These are phyloP conservation scores for Oppia nitens DNA, from an alignment of 1,140 invertebrate species.

Conservation along the genomic window DNA sequence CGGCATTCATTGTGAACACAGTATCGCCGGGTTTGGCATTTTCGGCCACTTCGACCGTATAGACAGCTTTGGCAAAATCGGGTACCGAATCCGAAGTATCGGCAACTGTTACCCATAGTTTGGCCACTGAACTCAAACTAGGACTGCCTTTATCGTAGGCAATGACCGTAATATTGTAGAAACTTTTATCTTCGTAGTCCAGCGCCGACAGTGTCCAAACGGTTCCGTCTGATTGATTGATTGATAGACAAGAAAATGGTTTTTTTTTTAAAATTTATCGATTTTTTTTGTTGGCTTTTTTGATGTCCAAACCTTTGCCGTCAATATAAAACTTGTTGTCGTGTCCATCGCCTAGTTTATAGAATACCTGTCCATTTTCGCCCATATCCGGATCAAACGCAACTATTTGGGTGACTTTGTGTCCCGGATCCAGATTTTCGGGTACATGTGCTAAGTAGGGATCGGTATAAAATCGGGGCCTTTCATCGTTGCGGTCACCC, in stretches of 20 bases:
- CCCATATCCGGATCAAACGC: slow-evolving; percentile 26
- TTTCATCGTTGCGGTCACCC: slow-evolving; percentile 33
- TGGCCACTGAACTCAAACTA: slow-evolving; percentile 53
- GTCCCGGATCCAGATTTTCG: slow-evolving; percentile 30
- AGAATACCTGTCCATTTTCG: slow-evolving; percentile 26
- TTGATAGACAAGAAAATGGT: neutral
- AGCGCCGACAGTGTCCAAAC: slow-evolving; percentile 52
- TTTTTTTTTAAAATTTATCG: neutral
- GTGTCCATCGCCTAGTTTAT: slow-evolving; percentile 25
- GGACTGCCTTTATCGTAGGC: slow-evolving; percentile 67
- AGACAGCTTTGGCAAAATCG: slow-evolving; percentile 26
- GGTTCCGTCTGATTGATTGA: slow-evolving; percentile 39
- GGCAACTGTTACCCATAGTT: slow-evolving; percentile 34
- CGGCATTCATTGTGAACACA: slow-evolving; percentile 23
- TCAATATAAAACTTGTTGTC: slow-evolving; percentile 26
- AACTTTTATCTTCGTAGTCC: slow-evolving; percentile 46
- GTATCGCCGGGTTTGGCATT: slow-evolving; percentile 24
- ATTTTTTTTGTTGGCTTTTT: neutral
- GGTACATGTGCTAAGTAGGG: slow-evolving; percentile 27
- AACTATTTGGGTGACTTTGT: slow-evolving; percentile 26
- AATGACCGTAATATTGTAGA: slow-evolving; percentile 55
- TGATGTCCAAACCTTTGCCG: slow-evolving; percentile 21
- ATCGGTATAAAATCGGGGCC: slow-evolving; percentile 32
- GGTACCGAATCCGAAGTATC: slow-evolving; percentile 26
- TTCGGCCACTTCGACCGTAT: slow-evolving; percentile 26